phyloP scores from a whole-genome alignment of 2,888 invertebrate genomes.

The Rotaria macrura region DNA sequence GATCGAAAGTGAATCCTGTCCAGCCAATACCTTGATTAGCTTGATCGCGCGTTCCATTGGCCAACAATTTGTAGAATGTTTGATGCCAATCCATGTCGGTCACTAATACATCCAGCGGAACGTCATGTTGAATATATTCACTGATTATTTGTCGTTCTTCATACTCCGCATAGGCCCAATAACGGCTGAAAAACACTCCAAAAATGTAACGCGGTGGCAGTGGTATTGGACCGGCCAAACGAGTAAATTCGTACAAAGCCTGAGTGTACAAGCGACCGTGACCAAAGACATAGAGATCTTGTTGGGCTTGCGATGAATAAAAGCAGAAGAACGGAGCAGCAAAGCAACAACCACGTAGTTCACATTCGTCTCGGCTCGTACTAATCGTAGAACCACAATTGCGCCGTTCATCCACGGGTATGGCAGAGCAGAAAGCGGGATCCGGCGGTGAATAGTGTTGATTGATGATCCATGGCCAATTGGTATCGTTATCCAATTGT shows the following conservation, averaged over 20 bases:
- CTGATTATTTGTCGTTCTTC: conserved; percentile 1
- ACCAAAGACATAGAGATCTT: conserved; percentile 5
- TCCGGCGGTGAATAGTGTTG: background rate
- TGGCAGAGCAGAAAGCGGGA: background rate
- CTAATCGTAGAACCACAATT: background rate
- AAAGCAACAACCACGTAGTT: background rate
- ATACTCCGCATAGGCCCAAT: conserved; percentile 20
- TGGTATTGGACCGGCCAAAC: background rate
- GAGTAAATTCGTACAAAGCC: background rate
- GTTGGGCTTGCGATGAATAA: background rate
- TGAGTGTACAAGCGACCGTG: background rate
- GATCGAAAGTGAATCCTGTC: conserved; percentile 14
- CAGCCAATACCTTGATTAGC: background rate
- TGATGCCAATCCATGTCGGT: conserved; percentile 17
- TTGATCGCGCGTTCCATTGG: background rate
- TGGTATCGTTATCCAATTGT: background rate
- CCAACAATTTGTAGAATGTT: background rate
- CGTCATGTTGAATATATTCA: conserved; percentile 14
- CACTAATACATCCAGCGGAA: background rate
- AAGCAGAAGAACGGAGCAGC: background rate
- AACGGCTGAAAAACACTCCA: conserved; percentile 6
- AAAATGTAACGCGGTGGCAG: background rate
- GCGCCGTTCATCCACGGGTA: background rate
- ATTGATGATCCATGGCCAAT: background rate
- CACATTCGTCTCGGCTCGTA: background rate